Conservation (phyloP, 2,113 vertebrate genomes). For the Passer montanus region DNA sequence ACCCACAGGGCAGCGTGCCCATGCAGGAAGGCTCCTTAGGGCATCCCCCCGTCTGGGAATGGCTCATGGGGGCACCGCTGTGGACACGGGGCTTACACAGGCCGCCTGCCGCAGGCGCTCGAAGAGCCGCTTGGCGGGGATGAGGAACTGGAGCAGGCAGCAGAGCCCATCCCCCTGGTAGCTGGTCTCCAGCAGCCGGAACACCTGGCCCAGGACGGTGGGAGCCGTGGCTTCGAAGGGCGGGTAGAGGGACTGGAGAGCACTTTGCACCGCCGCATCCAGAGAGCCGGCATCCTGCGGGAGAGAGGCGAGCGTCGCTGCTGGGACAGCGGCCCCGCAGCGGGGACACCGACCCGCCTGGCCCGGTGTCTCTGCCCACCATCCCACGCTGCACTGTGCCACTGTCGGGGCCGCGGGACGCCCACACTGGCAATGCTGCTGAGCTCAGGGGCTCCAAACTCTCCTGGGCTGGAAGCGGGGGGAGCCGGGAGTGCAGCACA, state of each 20-base stretch:
- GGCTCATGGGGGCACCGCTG: neutral
- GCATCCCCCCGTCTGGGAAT: fast-evolving
- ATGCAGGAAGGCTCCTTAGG: fast-evolving
- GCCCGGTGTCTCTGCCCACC: neutral
- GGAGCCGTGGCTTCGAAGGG: constrained; percentile 91
- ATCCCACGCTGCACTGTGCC: fast-evolving
- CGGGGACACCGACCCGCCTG: fast-evolving
- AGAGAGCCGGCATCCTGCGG: constrained; percentile 84
- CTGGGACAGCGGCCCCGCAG: fast-evolving
- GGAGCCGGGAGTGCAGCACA: fast-evolving
- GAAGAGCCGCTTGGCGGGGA: constrained; percentile 90
- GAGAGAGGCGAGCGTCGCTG: neutral
- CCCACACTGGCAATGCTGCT: fast-evolving
- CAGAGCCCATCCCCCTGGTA: constrained; percentile 88
- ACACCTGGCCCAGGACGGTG: constrained; percentile 89
- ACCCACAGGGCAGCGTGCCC: fast-evolving
- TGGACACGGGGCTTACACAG: constrained; percentile 80
- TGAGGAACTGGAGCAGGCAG: constrained; percentile 91
- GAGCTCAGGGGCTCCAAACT: neutral
- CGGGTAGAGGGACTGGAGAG: constrained; percentile 86
- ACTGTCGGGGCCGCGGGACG: fast-evolving
- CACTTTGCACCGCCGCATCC: constrained; percentile 87
- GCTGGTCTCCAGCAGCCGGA: constrained; percentile 87
- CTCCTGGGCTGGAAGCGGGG: neutral
- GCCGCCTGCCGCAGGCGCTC: constrained; percentile 90